Evolutionary conservation across 2,888 invertebrate genomes (phyloP).

Genomic region (Stictocephala bisonia): DNA sequence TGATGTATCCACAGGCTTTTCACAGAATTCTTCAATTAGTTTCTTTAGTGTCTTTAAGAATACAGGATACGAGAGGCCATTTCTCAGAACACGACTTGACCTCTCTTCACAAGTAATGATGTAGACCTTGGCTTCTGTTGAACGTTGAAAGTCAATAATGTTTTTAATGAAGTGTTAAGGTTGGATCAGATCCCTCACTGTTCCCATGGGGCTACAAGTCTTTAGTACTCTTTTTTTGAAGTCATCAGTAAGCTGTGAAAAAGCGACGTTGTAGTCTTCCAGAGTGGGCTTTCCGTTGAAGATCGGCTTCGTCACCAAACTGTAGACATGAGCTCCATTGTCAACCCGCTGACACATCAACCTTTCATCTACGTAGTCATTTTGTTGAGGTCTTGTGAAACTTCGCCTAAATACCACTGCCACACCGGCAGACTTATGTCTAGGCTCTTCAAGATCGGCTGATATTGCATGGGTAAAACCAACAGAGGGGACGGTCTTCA

Average conservation of each 20-base stretch:
- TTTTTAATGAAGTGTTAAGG: not conserved
- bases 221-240: slow-evolving; percentile 5
- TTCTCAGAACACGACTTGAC: not conserved
- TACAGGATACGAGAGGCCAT: not conserved
- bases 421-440: not conserved
- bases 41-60: not conserved
- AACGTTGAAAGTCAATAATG: not conserved
- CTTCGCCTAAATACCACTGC: not conserved
- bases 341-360: not conserved
- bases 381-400: not conserved
- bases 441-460: not conserved
- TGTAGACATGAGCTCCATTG: not conserved
- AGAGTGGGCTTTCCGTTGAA: not conserved
- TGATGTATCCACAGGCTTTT: too few species aligned
- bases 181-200: not conserved
- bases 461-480: slow-evolving; percentile 2
- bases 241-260: not conserved
- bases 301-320: not conserved
- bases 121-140: not conserved
- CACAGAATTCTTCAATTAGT: not conserved
- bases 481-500: not conserved
- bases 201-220: not conserved
- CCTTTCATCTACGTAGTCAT: not conserved
- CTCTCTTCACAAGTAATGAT: not conserved
- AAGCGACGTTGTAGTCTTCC: slow-evolving; percentile 5